These are phyloP conservation scores for Odobenus rosmarus DNA, from an alignment of 2,113 vertebrate species.

Conservation along the genomic window DNA sequence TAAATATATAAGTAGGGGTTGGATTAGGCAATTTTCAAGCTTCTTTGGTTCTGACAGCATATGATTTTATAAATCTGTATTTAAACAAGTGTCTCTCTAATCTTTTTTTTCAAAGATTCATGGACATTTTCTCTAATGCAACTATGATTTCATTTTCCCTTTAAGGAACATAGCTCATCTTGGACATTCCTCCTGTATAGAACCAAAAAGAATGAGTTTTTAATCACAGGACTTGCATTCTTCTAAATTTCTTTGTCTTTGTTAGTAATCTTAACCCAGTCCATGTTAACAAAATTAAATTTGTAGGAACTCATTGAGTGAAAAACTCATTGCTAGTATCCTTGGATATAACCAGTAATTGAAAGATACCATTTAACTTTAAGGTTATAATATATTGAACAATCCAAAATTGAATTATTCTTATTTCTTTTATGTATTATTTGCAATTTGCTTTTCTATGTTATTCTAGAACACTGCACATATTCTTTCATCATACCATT, in stretches of 20 bases:
- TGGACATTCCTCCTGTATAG: background rate
- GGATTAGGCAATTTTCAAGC: background rate
- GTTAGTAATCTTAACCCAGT: background rate
- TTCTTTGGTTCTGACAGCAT: background rate
- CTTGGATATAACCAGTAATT: background rate
- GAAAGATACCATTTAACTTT: background rate
- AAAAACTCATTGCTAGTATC: background rate
- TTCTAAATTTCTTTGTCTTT: background rate
- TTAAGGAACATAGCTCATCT: background rate
- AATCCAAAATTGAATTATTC: background rate
- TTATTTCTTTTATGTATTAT: background rate
- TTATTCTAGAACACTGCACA: background rate
- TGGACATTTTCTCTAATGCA: background rate
- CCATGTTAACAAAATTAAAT: background rate
- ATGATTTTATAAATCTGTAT: slow-evolving; percentile 5
- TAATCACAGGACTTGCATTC: background rate
- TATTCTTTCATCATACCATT: background rate
- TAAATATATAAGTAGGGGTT: background rate
- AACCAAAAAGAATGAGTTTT: background rate
- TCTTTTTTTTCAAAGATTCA: background rate
- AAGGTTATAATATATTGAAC: background rate
- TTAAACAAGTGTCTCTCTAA: background rate
- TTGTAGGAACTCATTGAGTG: background rate
- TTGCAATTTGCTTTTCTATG: background rate
- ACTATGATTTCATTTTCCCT: background rate